phyloP scores from a whole-genome alignment of 2,113 vertebrate genomes.

The Entomyzon cyanotis region DNA sequence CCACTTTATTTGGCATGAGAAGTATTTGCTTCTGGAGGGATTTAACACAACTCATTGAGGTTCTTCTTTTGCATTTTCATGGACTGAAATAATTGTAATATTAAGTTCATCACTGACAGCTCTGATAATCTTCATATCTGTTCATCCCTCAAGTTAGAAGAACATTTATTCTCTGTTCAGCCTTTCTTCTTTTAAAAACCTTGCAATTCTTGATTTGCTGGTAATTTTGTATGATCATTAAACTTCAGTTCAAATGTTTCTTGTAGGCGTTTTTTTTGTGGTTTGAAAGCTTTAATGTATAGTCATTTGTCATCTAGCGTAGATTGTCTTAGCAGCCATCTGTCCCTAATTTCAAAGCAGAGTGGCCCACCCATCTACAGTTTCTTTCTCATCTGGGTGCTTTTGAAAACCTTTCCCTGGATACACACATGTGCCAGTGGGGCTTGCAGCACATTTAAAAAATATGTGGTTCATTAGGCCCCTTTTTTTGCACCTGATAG shows the following conservation, averaged over 20 bases:
- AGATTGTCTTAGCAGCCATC: slow-evolving; percentile 23
- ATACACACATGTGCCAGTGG: background rate
- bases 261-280: background rate
- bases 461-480: background rate
- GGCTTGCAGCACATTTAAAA: background rate
- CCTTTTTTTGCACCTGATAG: background rate
- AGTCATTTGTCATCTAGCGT: background rate
- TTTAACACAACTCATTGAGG: background rate
- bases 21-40: background rate
- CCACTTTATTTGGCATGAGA: background rate
- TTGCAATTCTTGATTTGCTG: background rate
- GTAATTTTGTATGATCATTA: background rate
- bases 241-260: background rate
- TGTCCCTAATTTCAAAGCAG: background rate
- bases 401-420: background rate
- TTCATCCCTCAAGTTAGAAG: background rate
- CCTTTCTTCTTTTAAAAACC: background rate
- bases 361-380: background rate
- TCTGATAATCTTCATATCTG: background rate
- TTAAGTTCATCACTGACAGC: background rate
- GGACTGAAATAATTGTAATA: background rate
- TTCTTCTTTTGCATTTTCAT: background rate
- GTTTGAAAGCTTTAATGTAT: background rate
- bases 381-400: background rate
- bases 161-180: background rate